phyloP scores from a whole-genome alignment of 2,113 vertebrate species.

The Odontophorus gujanensis region DNA sequence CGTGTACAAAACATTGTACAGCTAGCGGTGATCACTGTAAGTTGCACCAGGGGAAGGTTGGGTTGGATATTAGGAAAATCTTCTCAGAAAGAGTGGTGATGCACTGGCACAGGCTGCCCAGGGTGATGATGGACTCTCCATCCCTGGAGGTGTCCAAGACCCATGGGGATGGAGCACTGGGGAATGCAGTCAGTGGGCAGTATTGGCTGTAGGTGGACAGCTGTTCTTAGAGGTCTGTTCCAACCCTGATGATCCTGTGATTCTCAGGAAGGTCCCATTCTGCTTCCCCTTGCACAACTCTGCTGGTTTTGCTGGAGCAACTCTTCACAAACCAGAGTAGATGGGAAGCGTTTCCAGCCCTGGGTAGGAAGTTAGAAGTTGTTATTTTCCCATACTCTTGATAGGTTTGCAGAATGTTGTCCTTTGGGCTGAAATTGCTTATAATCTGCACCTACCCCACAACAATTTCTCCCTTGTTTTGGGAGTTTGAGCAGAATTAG shows the following conservation, averaged over 20 bases:
- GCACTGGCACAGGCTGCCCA: too few species aligned
- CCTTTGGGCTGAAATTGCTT: conserved; percentile 17
- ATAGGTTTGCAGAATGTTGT: not conserved
- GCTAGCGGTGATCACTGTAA: not conserved
- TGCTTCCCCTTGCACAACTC: not conserved
- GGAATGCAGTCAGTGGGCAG: too few species aligned
- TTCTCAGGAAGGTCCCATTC: not conserved
- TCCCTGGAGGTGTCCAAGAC: too few species aligned
- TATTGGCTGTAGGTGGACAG: too few species aligned
- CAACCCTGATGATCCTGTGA: too few species aligned
- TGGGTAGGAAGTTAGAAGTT: not conserved
- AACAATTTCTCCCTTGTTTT: conserved; percentile 17
- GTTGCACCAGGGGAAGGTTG: too few species aligned
- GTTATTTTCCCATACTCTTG: not conserved
- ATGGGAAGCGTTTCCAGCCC: not conserved
- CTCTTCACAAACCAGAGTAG: not conserved
- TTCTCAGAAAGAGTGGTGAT: too few species aligned
- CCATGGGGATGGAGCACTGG: too few species aligned
- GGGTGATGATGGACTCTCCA: too few species aligned
- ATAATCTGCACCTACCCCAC: not conserved
- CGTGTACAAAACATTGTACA: not conserved
- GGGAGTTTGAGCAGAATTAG: conserved; percentile 20
- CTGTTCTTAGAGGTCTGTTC: too few species aligned
- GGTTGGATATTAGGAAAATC: too few species aligned
- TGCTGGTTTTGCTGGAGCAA: not conserved